Conservation (phyloP, 2,797 vertebrate genomes). For the Percopsis omiscomaycus region DNA sequence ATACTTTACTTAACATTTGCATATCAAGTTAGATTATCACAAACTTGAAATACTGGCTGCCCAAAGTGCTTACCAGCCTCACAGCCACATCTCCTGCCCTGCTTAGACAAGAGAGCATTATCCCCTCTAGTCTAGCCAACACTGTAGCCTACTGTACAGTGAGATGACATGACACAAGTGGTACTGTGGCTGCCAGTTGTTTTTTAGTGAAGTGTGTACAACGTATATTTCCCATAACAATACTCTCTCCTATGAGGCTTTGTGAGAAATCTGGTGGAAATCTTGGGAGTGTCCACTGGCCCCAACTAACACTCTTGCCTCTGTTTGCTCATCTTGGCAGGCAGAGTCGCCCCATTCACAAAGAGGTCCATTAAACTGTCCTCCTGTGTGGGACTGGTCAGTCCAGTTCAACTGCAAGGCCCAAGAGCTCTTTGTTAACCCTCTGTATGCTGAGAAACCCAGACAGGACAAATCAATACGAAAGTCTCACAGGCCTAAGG, state of each 20-base stretch:
- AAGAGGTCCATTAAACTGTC: conserved; percentile 79
- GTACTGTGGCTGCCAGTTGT: neutral
- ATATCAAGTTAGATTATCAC: too few relatives aligned
- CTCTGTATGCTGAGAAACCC: conserved; percentile 82
- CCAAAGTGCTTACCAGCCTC: too few relatives aligned
- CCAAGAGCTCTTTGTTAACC: conserved; percentile 84
- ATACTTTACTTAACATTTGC: neutral
- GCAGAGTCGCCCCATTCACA: conserved; percentile 72
- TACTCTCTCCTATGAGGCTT: too few relatives aligned
- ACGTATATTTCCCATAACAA: too few relatives aligned
- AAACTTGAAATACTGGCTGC: neutral
- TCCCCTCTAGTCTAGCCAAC: neutral
- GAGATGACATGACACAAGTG: neutral
- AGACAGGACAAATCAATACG: conserved; percentile 75
- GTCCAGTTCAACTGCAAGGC: conserved; percentile 86
- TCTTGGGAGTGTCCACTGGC: neutral
- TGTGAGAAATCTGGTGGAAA: neutral
- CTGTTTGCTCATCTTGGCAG: conserved; percentile 81
- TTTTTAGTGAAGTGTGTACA: too few relatives aligned
- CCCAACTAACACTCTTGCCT: conserved; percentile 12
- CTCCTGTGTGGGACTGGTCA: conserved; percentile 88
- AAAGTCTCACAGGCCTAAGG: conserved; percentile 79
- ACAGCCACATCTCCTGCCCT: too few relatives aligned
- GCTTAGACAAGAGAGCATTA: neutral
- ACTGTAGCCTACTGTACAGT: neutral